Evolutionary conservation across 2,888 invertebrate species (phyloP).

Genomic region (Noctua comes): DNA sequence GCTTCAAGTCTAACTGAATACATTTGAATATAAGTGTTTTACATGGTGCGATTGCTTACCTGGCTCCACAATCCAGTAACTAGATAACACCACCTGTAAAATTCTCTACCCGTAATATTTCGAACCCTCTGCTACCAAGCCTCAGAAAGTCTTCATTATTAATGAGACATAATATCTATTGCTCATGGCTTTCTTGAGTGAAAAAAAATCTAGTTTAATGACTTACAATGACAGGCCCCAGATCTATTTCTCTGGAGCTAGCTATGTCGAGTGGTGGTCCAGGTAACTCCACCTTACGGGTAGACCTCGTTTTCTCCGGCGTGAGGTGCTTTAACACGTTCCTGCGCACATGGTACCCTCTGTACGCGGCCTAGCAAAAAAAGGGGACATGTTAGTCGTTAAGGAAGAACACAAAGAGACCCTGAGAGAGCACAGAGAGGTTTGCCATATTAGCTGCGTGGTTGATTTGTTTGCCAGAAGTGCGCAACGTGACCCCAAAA

Average conservation of each 20-base stretch:
- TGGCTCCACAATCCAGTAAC: not conserved
- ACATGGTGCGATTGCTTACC: not conserved
- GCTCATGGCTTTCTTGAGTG: too few species aligned
- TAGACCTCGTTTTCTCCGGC: constrained; percentile 66
- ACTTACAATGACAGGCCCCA: constrained; percentile 83
- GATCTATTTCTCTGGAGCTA: constrained; percentile 81
- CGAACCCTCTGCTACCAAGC: not conserved
- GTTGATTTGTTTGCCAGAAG: not conserved
- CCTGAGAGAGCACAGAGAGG: not conserved
- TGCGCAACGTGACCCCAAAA: not conserved
- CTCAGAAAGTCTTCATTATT: not conserved
- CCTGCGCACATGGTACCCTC: constrained; percentile 83
- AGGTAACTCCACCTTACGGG: constrained; percentile 76
- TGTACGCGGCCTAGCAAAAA: constrained; percentile 82
- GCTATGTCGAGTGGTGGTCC: constrained; percentile 83
- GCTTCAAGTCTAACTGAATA: not conserved
- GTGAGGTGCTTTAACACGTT: constrained; percentile 79
- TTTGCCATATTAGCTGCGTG: not conserved
- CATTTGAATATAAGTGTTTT: not conserved
- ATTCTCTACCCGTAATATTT: not conserved
- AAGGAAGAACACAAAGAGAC: not conserved
- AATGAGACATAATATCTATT: not conserved
- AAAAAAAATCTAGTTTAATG: not conserved
- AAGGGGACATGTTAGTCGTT: not conserved
- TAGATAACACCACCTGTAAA: not conserved